phyloP scores from a whole-genome alignment of 1,140 invertebrate species.

The Oncopodura yosiiana region DNA sequence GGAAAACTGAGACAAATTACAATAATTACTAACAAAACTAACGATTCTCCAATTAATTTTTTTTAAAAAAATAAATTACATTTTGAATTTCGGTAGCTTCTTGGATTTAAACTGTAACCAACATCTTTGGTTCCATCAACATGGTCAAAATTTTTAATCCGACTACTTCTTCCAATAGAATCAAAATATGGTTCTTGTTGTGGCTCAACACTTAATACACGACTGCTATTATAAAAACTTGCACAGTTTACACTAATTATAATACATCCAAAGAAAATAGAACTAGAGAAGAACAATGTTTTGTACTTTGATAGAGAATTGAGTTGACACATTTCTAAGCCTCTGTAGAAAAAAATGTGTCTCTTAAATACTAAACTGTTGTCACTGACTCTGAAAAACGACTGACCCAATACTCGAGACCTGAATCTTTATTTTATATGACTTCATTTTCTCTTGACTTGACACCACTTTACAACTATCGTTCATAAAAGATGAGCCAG shows the following conservation, averaged over 20 bases:
- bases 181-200: no score
- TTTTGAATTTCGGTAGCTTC: slow-evolving; percentile 13
- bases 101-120: slow-evolving; percentile 6
- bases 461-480: no score
- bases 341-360: background rate
- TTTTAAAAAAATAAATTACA: slow-evolving; percentile 10
- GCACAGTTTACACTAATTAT: background rate
- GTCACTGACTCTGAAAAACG: background rate
- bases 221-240: no score
- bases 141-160: background rate
- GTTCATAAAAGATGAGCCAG: no score
- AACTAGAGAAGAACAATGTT: background rate
- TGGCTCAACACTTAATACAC: no score
- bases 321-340: background rate
- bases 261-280: no score
- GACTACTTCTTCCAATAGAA: background rate
- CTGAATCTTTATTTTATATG: slow-evolving; percentile 4
- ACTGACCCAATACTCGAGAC: background rate
- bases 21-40: background rate
- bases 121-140: background rate
- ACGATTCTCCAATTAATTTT: background rate
- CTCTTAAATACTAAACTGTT: no score
- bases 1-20: slow-evolving; percentile 29
- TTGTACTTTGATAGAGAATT: background rate
- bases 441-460: no score